These are phyloP conservation scores for Lysandra coridon DNA, from an alignment of 2,888 invertebrate genomes.

Conservation along the genomic window DNA sequence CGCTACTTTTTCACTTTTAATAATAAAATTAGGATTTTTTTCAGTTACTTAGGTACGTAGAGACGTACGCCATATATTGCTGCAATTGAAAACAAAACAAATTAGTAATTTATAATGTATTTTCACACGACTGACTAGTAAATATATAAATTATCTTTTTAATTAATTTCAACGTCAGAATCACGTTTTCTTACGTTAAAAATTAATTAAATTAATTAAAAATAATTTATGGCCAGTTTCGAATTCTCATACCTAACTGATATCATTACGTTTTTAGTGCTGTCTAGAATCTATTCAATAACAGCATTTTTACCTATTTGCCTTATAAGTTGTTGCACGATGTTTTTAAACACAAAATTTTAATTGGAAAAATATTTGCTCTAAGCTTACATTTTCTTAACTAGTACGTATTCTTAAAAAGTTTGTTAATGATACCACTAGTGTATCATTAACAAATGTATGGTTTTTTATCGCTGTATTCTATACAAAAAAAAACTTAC, in stretches of 20 bases:
- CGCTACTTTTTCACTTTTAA: neutral
- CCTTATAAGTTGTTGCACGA: neutral
- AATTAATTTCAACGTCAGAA: conserved; percentile 24
- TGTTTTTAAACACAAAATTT: no score
- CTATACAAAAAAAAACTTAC: no score
- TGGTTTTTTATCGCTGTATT: no score
- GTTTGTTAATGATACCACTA: no score
- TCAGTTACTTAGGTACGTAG: neutral
- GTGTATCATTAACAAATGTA: no score
- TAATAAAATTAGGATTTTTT: neutral
- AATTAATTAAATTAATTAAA: conserved; percentile 19
- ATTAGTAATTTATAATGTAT: neutral
- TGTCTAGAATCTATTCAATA: neutral
- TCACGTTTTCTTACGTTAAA: conserved; percentile 29
- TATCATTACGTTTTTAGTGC: conserved; percentile 10
- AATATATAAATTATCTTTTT: neutral
- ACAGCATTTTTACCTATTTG: neutral
- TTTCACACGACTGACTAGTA: conserved; percentile 11
- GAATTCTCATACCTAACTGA: conserved; percentile 35
- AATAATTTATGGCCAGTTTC: conserved; percentile 4
- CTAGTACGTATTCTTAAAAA: no score
- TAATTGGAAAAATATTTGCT: no score
- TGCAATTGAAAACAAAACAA: neutral
- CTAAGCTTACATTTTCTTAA: no score
- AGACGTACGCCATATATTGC: no score